A percentile compares a stretch with the other conserved stretches of the same genome.
Evolutionary conservation across 2,113 vertebrate genomes (phyloP).

Genomic region (Porphyrio hochstetteri): DNA sequence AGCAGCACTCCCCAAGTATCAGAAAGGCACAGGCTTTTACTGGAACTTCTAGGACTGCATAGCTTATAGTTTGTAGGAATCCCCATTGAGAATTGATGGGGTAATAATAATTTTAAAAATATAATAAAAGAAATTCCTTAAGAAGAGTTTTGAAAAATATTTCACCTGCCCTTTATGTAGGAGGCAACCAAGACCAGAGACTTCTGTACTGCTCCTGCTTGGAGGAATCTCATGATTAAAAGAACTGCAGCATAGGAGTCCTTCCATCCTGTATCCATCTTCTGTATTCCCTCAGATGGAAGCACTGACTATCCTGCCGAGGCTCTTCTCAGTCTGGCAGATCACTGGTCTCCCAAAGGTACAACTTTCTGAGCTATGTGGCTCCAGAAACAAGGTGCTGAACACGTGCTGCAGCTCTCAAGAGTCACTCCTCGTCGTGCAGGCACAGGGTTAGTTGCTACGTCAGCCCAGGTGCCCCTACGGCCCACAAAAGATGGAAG

Average conservation of each 20-base stretch:
- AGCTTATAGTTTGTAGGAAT: not conserved
- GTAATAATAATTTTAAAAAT: not conserved
- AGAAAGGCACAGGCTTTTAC: not conserved
- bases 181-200: not conserved
- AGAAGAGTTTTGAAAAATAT: not conserved
- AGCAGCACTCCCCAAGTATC: not conserved
- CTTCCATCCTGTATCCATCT: not conserved
- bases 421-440: accelerated
- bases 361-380: not conserved
- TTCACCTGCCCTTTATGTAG: not conserved
- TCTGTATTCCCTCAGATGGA: not conserved
- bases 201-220: not conserved
- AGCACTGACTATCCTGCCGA: not conserved
- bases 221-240: not conserved
- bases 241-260: not conserved
- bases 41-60: not conserved
- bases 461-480: not conserved
- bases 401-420: not conserved
- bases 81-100: not conserved
- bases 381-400: not conserved
- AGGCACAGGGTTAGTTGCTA: not conserved
- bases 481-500: not conserved
- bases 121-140: not conserved
- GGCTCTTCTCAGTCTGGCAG: not conserved
- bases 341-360: not conserved